These are phyloP conservation scores for Apoda limacodes DNA, from an alignment of 2,888 invertebrate species.

Conservation along the genomic window DNA sequence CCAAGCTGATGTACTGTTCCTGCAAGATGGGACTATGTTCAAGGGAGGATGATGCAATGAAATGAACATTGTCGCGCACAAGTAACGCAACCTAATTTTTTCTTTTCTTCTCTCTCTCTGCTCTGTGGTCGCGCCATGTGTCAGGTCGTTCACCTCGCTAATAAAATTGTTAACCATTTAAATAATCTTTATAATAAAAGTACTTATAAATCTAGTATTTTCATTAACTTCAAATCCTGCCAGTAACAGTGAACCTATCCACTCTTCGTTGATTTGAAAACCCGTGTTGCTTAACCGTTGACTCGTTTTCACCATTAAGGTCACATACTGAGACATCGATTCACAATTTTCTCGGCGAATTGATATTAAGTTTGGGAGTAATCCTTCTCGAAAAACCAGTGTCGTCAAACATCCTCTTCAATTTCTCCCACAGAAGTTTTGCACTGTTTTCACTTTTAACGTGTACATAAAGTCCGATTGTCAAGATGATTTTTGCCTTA, in stretches of 20 bases:
- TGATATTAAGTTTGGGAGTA: conserved; percentile 16
- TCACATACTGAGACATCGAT: conserved; percentile 11
- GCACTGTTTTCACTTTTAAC: conserved; percentile 14
- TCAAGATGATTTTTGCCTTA: conserved; percentile 16
- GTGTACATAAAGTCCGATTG: conserved; percentile 16
- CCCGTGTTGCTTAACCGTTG: conserved; percentile 12
- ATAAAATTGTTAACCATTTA: no score
- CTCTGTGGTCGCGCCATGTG: no score
- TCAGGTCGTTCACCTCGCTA: no score
- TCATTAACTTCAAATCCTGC: no score
- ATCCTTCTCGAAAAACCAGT: conserved; percentile 13
- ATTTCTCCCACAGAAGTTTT: conserved; percentile 10
- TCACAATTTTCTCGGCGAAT: conserved; percentile 13
- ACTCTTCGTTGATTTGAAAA: conserved; percentile 12
- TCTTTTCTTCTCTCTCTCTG: no score
- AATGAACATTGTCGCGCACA: no score
- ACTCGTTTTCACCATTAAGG: conserved; percentile 8
- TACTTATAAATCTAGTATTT: no score
- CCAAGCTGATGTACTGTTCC: neutral
- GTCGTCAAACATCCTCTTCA: conserved; percentile 15
- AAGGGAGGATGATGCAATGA: neutral
- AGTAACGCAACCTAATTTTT: no score
- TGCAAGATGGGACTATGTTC: neutral
- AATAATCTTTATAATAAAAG: no score
- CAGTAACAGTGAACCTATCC: conserved; percentile 13